Conservation (phyloP, 2,797 vertebrate genomes). For the Eupleurogrammus muticus region DNA sequence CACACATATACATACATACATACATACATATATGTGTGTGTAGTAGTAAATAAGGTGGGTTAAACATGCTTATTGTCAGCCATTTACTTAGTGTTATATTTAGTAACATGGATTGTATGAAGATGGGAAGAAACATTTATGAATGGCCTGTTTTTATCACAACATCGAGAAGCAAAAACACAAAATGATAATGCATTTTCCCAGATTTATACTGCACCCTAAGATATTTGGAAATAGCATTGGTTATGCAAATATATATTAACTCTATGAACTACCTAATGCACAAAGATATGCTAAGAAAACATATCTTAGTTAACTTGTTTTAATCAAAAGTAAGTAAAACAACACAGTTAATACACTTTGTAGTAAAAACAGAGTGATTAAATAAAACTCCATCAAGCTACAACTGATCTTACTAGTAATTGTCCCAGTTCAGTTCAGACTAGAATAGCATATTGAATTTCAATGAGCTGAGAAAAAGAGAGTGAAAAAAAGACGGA, state of each 20-base stretch:
- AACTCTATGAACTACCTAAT: neutral
- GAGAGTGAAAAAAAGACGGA: slow-evolving; percentile 29
- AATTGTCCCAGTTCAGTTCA: slow-evolving; percentile 1
- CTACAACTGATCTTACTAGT: neutral
- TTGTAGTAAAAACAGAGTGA: neutral
- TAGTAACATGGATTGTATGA: too few relatives aligned
- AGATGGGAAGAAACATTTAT: neutral
- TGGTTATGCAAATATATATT: neutral
- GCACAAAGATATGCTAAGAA: neutral
- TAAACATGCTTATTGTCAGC: neutral
- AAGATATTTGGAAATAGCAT: neutral
- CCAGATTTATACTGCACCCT: neutral
- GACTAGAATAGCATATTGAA: slow-evolving; percentile 4
- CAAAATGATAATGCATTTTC: neutral
- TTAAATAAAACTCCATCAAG: neutral
- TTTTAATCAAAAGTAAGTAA: neutral
- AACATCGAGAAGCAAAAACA: too few relatives aligned
- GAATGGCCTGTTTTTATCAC: neutral
- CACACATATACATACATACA: too few relatives aligned
- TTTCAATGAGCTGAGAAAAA: slow-evolving; percentile 31
- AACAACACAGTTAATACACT: slow-evolving; percentile 7
- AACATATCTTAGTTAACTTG: neutral
- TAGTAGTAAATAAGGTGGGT: neutral
- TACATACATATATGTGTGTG: neutral
- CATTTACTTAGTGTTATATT: too few relatives aligned